Conservation (phyloP, 2,797 vertebrate species). For the Acrossocheilus wenchowensis region DNA sequence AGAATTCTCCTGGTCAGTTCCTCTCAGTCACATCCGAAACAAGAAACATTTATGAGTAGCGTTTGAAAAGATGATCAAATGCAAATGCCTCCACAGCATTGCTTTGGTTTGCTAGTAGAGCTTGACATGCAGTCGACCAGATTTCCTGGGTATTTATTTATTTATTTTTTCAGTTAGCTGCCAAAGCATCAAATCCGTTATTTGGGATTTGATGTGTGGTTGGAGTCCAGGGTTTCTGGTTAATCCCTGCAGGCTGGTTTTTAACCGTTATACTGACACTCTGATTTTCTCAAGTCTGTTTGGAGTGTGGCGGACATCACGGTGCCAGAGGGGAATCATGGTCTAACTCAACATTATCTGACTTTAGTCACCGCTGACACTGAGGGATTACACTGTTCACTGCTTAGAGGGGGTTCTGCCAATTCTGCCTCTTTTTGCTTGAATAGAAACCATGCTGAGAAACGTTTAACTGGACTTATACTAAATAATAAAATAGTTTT, state of each 20-base stretch:
- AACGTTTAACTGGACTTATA: not conserved
- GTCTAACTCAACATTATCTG: not conserved
- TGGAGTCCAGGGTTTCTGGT: constrained; percentile 4
- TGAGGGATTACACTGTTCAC: not conserved
- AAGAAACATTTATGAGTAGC: not conserved
- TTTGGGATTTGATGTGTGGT: constrained; percentile 9
- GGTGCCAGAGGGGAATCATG: constrained; percentile 11
- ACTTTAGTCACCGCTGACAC: constrained; percentile 8
- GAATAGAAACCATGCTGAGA: not conserved
- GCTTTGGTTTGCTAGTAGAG: constrained; percentile 58
- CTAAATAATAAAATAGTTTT: not conserved
- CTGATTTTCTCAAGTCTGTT: constrained; percentile 28
- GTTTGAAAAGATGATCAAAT: not conserved
- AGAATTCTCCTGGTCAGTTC: constrained; percentile 92
- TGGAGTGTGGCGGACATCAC: not conserved
- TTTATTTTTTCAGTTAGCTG: not conserved
- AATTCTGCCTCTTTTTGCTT: not conserved
- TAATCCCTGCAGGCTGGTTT: not conserved
- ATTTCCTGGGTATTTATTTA: not conserved
- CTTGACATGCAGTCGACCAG: constrained; percentile 56
- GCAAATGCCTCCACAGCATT: not conserved
- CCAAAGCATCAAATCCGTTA: not conserved
- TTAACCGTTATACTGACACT: constrained; percentile 14
- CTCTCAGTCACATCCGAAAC: too few relatives aligned
- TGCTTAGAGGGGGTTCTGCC: not conserved